phyloP scores from a whole-genome alignment of 2,113 vertebrate species.

The Parotia lawesii region DNA sequence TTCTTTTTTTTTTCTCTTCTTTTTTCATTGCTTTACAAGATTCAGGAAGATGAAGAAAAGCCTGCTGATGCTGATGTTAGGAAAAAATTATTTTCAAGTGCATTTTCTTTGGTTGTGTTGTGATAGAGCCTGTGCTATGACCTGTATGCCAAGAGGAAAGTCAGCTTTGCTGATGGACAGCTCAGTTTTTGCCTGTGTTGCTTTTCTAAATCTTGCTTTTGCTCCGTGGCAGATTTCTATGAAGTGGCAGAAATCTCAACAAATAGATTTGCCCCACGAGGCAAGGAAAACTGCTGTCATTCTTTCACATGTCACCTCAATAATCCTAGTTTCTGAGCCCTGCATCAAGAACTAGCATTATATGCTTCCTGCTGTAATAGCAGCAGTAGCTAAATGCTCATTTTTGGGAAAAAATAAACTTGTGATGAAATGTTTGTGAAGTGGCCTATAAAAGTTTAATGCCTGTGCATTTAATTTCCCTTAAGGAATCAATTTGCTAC shows the following conservation, averaged over 20 bases:
- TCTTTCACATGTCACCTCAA: not conserved
- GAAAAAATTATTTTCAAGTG: conserved; percentile 20
- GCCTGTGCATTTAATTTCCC: not conserved
- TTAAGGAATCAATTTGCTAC: not conserved
- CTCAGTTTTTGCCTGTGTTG: not conserved
- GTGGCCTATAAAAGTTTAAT: not conserved
- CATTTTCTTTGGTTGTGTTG: conserved; percentile 10
- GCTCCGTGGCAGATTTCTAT: conserved; percentile 25
- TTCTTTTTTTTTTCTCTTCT: not conserved
- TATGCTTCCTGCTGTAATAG: not conserved
- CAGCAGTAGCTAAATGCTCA: not conserved
- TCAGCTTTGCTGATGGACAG: conserved; percentile 4
- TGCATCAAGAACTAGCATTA: not conserved
- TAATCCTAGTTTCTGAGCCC: not conserved
- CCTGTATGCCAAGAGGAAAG: not conserved
- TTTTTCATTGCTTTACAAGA: conserved; percentile 55
- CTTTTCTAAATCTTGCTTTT: conserved; percentile 14
- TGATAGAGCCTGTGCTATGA: conserved; percentile 34
- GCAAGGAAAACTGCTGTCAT: not conserved
- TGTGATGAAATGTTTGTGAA: not conserved
- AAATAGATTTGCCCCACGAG: not conserved
- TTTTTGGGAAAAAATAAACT: not conserved
- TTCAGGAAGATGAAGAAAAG: conserved; percentile 64
- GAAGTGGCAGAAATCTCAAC: conserved; percentile 19
- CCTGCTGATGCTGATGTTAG: conserved; percentile 55